Conservation (phyloP, 2,797 vertebrate species). For the Steatocranus sp. region DNA sequence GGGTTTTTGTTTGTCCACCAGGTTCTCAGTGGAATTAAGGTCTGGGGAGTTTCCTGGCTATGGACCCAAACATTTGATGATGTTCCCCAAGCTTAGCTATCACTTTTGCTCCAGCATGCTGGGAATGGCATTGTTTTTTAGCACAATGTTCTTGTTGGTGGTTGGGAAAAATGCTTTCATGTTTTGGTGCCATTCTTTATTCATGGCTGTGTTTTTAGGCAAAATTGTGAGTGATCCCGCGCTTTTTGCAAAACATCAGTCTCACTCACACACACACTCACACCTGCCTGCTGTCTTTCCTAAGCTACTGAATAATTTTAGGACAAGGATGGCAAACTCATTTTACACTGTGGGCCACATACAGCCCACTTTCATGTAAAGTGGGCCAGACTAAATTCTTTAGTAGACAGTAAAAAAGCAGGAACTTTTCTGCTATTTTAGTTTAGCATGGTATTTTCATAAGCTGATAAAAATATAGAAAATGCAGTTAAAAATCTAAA, state of each 20-base stretch:
- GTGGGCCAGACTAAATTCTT: rapidly evolving
- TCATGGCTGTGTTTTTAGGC: background rate
- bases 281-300: background rate
- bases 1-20: background rate
- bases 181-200: background rate
- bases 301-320: background rate
- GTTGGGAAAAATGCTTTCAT: background rate
- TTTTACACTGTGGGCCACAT: background rate
- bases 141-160: background rate
- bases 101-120: background rate
- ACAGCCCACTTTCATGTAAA: background rate
- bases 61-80: background rate
- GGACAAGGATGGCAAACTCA: background rate
- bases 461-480: background rate
- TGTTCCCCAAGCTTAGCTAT: background rate
- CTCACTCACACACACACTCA: background rate
- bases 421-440: background rate
- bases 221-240: background rate
- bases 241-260: background rate
- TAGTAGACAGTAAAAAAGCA: rapidly evolving
- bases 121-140: background rate
- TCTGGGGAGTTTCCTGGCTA: background rate
- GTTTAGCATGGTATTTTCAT: rapidly evolving
- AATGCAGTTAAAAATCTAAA: background rate
- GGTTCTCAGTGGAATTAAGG: background rate